Evolutionary conservation across 2,113 vertebrate genomes (phyloP).

Genomic region (Sula dactylatra): DNA sequence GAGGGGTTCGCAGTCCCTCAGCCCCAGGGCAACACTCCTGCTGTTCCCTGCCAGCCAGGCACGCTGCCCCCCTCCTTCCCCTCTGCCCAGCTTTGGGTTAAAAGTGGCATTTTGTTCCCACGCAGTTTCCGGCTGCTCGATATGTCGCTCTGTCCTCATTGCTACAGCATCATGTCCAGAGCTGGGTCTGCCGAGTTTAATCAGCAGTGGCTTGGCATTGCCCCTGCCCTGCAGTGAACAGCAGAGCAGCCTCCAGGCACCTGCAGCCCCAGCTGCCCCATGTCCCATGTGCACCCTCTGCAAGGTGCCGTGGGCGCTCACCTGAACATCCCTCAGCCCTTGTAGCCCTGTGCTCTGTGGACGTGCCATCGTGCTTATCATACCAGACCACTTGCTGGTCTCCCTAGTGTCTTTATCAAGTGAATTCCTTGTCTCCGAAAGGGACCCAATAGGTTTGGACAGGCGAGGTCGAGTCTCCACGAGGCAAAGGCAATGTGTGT

Average conservation of each 20-base stretch:
- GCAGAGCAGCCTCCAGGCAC: background rate
- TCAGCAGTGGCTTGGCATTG: background rate
- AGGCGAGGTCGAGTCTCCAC: background rate
- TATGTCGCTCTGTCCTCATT: background rate
- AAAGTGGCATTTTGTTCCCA: background rate
- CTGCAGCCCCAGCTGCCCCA: background rate
- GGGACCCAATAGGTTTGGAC: background rate
- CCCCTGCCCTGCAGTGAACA: accelerated
- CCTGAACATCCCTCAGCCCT: background rate
- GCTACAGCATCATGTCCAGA: background rate
- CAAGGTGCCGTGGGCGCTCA: accelerated
- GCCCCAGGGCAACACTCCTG: background rate
- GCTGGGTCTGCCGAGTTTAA: background rate
- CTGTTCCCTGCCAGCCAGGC: background rate
- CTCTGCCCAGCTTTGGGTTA: background rate
- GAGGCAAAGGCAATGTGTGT: background rate
- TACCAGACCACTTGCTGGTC: background rate
- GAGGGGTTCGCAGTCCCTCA: background rate
- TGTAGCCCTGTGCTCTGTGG: background rate
- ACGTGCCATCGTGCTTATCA: background rate
- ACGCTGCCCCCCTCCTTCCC: too few relatives aligned
- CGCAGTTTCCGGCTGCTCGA: background rate
- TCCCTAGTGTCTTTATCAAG: background rate
- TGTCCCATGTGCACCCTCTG: background rate
- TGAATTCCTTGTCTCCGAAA: background rate